These are phyloP conservation scores for Ormyrus pomaceus DNA, from an alignment of 2,888 invertebrate genomes.

Conservation along the genomic window DNA sequence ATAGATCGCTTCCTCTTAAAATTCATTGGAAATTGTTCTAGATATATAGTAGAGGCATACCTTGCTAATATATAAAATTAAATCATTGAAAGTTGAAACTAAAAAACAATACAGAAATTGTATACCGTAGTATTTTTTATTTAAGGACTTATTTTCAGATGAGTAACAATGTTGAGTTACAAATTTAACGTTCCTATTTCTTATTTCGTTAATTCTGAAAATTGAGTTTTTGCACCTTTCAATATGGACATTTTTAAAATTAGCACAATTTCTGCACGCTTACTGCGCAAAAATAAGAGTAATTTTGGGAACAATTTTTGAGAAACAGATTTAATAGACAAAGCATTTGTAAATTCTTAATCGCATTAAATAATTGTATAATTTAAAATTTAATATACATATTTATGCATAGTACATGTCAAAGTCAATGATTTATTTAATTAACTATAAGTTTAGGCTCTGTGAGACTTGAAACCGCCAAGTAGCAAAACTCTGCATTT, in stretches of 20 bases:
- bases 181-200: too few species aligned
- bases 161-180: too few species aligned
- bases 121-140: too few species aligned
- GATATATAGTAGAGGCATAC: too few species aligned
- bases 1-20: too few species aligned
- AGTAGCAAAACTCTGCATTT: slow-evolving; percentile 9
- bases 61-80: too few species aligned
- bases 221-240: neutral
- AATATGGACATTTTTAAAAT: neutral
- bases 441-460: neutral
- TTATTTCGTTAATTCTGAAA: neutral
- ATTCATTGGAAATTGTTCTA: too few species aligned
- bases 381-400: slow-evolving; percentile 2
- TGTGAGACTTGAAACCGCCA: neutral
- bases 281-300: slow-evolving; percentile 34
- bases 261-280: slow-evolving; percentile 32
- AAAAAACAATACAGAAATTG: too few species aligned
- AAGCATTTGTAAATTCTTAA: slow-evolving; percentile 10
- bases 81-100: too few species aligned
- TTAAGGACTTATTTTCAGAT: too few species aligned
- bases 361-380: neutral
- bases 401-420: neutral
- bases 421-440: slow-evolving; percentile 2
- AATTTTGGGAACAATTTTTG: slow-evolving; percentile 56
- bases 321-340: slow-evolving; percentile 9